A percentile compares a stretch with the other conserved stretches of the same genome.
phyloP scores from a whole-genome alignment of 2,113 vertebrate genomes.

The Notothenia coriiceps region DNA sequence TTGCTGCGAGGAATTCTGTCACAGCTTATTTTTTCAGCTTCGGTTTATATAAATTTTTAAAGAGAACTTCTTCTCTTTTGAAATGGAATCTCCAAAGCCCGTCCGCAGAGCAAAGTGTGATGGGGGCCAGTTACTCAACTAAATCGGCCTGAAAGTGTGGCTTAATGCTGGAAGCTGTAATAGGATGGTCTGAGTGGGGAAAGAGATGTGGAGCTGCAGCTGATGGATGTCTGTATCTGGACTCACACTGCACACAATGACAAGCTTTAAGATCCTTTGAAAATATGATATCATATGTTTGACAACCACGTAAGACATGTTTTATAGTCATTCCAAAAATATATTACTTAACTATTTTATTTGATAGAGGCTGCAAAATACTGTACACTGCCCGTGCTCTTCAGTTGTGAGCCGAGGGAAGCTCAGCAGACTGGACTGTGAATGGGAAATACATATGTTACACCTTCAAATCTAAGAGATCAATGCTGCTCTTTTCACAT shows the following conservation, averaged over 20 bases:
- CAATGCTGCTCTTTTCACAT: not conserved
- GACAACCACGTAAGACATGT: not conserved
- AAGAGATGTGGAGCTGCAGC: constrained; percentile 7
- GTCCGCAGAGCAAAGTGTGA: constrained; percentile 35
- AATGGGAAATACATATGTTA: not conserved
- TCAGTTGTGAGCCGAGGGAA: not conserved
- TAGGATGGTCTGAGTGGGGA: constrained; percentile 58
- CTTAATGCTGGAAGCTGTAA: constrained; percentile 54
- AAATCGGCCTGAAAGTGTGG: constrained; percentile 43
- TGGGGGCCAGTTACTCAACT: constrained; percentile 50
- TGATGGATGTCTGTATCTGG: constrained; percentile 41
- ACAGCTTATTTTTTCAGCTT: not conserved
- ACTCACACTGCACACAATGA: constrained; percentile 33
- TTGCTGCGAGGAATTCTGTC: not conserved
- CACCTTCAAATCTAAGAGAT: not conserved
- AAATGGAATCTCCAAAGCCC: constrained; percentile 28
- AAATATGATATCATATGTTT: constrained; percentile 22
- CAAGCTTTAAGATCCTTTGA: constrained; percentile 34
- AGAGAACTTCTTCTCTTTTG: constrained; percentile 23
- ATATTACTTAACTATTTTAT: not conserved
- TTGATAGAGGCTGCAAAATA: not conserved
- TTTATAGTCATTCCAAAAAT: not conserved
- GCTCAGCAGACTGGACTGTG: not conserved
- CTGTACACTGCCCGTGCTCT: not conserved
- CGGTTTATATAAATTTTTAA: constrained; percentile 3